A percentile compares a stretch with the other conserved stretches of the same genome.
Evolutionary conservation across 92 coral and sea anemone species (phyloP).

Genomic region (Anthopleura xanthogrammica): DNA sequence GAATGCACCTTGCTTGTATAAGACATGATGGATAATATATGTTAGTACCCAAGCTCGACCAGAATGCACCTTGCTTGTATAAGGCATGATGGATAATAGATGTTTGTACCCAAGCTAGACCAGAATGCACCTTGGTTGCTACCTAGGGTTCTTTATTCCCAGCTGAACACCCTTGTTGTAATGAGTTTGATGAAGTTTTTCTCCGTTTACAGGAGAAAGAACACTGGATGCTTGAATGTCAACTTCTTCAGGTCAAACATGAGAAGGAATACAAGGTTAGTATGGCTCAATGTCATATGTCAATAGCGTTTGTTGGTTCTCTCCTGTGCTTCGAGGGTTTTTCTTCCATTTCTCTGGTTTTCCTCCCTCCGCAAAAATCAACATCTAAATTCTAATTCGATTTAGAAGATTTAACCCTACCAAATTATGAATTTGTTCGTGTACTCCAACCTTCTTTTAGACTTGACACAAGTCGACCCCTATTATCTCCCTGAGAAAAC

Average conservation of each 20-base stretch:
- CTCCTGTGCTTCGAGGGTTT: too few species aligned
- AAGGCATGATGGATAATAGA: neutral
- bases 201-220: constrained; percentile 58
- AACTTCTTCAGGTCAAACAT: constrained; percentile 83
- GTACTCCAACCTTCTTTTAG: neutral
- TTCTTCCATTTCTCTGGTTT: too few species aligned
- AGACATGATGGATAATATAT: too few species aligned
- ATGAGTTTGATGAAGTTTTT: neutral
- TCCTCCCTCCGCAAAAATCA: neutral
- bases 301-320: too few species aligned
- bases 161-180: neutral
- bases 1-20: neutral
- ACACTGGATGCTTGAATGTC: constrained; percentile 97
- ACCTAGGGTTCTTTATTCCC: neutral
- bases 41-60: neutral
- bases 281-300: neutral
- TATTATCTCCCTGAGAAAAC: too few species aligned
- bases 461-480: too few species aligned
- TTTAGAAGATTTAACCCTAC: too few species aligned
- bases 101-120: neutral
- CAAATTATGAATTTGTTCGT: too few species aligned
- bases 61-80: neutral
- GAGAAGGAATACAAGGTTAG: constrained; percentile 82
- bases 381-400: too few species aligned
- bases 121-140: neutral